Evolutionary conservation across 2,113 vertebrate species (phyloP).

Genomic region (Dendrocopos noguchii): DNA sequence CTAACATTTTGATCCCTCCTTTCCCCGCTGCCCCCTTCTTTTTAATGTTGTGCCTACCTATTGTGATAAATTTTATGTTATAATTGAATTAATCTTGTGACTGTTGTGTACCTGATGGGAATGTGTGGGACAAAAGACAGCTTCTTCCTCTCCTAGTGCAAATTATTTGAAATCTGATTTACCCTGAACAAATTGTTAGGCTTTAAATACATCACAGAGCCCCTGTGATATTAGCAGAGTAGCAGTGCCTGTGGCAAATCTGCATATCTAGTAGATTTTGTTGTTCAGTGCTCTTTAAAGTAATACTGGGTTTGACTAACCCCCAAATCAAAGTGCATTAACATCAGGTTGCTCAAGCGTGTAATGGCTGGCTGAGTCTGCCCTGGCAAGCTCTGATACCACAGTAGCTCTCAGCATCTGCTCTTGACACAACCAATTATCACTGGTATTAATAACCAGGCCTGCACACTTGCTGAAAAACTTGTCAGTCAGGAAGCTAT

Average conservation of each 20-base stretch:
- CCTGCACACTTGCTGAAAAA: neutral
- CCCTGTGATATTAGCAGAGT: neutral
- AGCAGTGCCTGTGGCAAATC: slow-evolving; percentile 38
- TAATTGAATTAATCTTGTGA: neutral
- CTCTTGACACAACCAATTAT: slow-evolving; percentile 50
- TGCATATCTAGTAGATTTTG: slow-evolving; percentile 31
- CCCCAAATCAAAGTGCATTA: slow-evolving; percentile 38
- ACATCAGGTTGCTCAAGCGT: neutral
- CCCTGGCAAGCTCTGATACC: neutral
- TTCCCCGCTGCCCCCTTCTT: fast-evolving
- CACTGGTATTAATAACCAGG: neutral
- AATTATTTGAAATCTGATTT: slow-evolving; percentile 45
- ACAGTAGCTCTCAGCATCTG: slow-evolving; percentile 35
- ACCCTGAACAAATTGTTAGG: slow-evolving; percentile 21
- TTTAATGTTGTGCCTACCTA: neutral
- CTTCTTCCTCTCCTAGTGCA: slow-evolving; percentile 30
- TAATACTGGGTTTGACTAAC: slow-evolving; percentile 28
- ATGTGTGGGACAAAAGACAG: neutral
- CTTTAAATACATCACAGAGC: neutral
- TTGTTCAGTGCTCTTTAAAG: slow-evolving; percentile 23
- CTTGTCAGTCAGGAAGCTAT: neutral
- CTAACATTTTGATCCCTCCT: neutral
- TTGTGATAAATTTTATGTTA: neutral
- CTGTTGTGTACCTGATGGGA: neutral
- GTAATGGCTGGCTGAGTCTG: slow-evolving; percentile 2